These are phyloP conservation scores for Tretioscincus oriximinensis DNA, from an alignment of 2,113 vertebrate species.

Conservation along the genomic window DNA sequence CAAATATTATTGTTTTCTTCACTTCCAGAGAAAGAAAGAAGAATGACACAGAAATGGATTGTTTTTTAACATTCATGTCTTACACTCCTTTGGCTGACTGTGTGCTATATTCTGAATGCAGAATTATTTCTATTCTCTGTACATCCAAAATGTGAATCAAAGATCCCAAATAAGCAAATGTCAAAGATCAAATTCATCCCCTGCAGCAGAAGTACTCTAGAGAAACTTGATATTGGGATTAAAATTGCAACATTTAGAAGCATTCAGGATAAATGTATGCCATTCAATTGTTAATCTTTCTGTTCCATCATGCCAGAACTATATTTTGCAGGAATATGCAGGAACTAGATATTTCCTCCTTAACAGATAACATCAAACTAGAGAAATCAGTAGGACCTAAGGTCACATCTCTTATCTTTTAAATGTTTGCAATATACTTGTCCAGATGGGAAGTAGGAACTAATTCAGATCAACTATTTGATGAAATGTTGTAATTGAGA, in stretches of 20 bases:
- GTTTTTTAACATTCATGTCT: not conserved
- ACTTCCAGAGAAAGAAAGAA: not conserved
- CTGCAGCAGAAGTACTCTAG: not conserved
- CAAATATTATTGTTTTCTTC: not conserved
- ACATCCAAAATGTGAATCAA: slow-evolving; percentile 1
- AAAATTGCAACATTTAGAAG: not conserved
- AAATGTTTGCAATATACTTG: not conserved
- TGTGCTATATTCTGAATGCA: not conserved
- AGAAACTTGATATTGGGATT: not conserved
- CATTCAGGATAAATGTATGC: not conserved
- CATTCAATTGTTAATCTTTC: not conserved
- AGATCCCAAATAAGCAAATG: not conserved
- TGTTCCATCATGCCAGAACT: not conserved
- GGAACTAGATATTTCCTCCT: not conserved
- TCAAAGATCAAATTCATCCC: not conserved
- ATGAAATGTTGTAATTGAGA: too few species aligned
- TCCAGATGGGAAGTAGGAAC: not conserved
- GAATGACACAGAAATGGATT: too few species aligned
- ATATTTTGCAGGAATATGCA: not conserved
- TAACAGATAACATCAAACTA: not conserved
- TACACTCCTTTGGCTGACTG: not conserved
- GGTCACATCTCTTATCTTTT: too few species aligned
- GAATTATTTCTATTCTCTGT: not conserved
- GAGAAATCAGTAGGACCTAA: not conserved
- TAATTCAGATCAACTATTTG: not conserved